These are phyloP conservation scores for Drosophila ogumai DNA, from an alignment of 1,140 invertebrate species.

Conservation along the genomic window DNA sequence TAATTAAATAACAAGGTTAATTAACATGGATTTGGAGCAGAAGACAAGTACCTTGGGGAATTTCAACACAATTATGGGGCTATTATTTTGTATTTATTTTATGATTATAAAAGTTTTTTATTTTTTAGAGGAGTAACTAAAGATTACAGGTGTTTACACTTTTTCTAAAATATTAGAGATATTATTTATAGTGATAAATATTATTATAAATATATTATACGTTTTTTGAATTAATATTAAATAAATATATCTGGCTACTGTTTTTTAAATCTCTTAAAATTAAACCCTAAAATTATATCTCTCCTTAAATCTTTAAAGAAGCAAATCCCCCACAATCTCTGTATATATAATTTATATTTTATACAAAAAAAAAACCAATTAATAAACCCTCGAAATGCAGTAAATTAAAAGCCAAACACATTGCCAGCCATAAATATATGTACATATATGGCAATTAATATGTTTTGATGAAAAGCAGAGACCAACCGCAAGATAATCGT, in stretches of 20 bases:
- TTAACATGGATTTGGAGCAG: neutral
- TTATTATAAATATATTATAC: too few relatives aligned
- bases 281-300: neutral
- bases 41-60: neutral
- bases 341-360: neutral
- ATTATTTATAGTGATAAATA: too few relatives aligned
- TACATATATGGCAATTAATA: conserved; percentile 6
- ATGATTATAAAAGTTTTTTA: neutral
- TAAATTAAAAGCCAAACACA: conserved; percentile 6
- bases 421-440: conserved; percentile 2
- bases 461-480: conserved; percentile 1
- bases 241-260: too few relatives aligned
- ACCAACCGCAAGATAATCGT: conserved; percentile 1
- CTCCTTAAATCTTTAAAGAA: neutral
- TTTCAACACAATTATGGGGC: neutral
- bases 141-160: too few relatives aligned
- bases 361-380: neutral
- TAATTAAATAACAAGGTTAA: neutral
- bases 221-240: too few relatives aligned
- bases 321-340: neutral
- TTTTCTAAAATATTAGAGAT: too few relatives aligned
- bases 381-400: neutral
- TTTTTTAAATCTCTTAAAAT: neutral
- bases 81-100: neutral
- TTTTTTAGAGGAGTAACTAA: too few relatives aligned